phyloP scores from a whole-genome alignment of 2,888 invertebrate genomes.

The Meiosimyza platycephala region DNA sequence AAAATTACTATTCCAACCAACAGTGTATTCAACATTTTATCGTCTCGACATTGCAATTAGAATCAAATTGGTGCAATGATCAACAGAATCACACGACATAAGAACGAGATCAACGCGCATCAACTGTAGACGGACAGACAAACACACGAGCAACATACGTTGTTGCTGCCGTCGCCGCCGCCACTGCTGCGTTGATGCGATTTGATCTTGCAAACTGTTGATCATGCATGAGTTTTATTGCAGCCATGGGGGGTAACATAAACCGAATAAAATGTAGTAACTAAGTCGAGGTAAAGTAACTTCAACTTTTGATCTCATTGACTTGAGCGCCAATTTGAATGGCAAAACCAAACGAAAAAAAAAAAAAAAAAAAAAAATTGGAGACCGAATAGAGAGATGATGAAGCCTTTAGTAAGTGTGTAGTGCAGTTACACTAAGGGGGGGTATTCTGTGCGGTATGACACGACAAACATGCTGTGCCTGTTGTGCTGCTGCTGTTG shows the following conservation, averaged over 20 bases:
- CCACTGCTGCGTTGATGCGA: slow-evolving; percentile 45
- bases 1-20: too few species aligned
- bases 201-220: slow-evolving; percentile 25
- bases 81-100: slow-evolving; percentile 47
- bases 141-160: slow-evolving; percentile 1
- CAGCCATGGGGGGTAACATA: slow-evolving; percentile 28
- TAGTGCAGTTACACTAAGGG: slow-evolving; percentile 1
- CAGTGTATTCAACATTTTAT: neutral
- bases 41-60: slow-evolving; percentile 47
- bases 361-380: neutral
- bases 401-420: slow-evolving; percentile 27
- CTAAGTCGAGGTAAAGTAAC: slow-evolving; percentile 18
- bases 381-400: slow-evolving; percentile 5
- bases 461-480: slow-evolving; percentile 53
- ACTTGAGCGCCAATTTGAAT: slow-evolving; percentile 30
- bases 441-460: slow-evolving; percentile 42
- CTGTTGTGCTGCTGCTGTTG: slow-evolving; percentile 36
- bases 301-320: slow-evolving; percentile 35
- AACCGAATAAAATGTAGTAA: neutral
- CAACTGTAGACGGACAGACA: neutral
- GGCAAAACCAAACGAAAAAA: neutral
- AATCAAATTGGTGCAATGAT: slow-evolving; percentile 53
- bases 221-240: slow-evolving; percentile 37
- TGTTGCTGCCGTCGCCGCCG: slow-evolving; percentile 46
- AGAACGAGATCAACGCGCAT: slow-evolving; percentile 18